Evolutionary conservation across 2,797 vertebrate species (phyloP), one percentile per base, ranked within the genome.

Genomic region (Phrynocephalus guinanensis): DNA sequence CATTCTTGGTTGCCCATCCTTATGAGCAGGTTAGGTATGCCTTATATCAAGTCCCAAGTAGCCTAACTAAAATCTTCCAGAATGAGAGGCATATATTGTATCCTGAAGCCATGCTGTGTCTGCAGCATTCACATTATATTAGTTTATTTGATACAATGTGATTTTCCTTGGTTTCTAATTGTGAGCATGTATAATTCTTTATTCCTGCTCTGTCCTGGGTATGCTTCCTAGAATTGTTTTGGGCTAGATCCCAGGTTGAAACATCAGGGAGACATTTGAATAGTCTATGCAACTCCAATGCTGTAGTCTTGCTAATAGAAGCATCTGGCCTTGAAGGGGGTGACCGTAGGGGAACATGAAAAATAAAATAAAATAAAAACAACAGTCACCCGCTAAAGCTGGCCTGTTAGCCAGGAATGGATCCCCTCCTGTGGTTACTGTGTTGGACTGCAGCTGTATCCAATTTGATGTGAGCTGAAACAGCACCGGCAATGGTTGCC

Each of bases 241-340:
- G 48, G 66, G 22, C 22, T 70, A 33, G 28, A 79, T 70, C n/a
- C 76, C 66, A 86, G 76, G 48, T 86, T 33, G 10, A 56, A 48
- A n/a, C 50, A 56, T 79, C 6, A 52, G 77, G 28, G 84, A 79
- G 77, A 56, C 50, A 22, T 70, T 86, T 70, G 52, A 86, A 86
- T 13, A 38, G 66, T 22, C 66, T 70, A 75, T 13, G 33, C 24
- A 48, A 70, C 38, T 77, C 18, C n/a, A 77, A 33, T 67, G 38
- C 26, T 38, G n/a, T 66, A 38, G n/a, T 71, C n/a, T 86, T 86
- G 38, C 67, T 79, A 86, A 86, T 38, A 71, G 48, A 56, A 38
- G 20, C 50, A 83, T 73, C 82, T 83, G 48, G 67, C 22, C 18
- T 30, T 13, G 44, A 66, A 18, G 52, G 60, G 44, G 11, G 48